A percentile compares a stretch with the other conserved stretches of the same genome.
These are phyloP conservation scores for Zele albiditarsus DNA, from an alignment of 2,888 invertebrate species.

Conservation along the genomic window DNA sequence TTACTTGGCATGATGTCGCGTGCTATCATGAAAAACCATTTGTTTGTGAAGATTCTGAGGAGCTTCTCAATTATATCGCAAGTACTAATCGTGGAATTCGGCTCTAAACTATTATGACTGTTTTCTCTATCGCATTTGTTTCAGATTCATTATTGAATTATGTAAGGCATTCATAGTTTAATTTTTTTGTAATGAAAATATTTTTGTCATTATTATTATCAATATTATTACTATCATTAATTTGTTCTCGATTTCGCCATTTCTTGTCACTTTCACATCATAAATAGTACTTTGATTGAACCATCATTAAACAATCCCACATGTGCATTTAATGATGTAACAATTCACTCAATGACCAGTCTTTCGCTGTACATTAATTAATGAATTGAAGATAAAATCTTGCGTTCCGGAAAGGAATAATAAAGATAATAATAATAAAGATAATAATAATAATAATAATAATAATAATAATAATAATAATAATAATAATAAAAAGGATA, in stretches of 20 bases:
- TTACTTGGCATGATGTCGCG: conserved; percentile 95
- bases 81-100: conserved; percentile 89
- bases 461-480: too few species aligned
- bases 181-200: background rate
- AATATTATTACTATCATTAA: background rate
- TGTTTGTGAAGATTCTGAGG: conserved; percentile 92
- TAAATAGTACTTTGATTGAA: background rate
- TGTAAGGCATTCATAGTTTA: background rate
- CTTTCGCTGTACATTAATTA: background rate
- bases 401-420: background rate
- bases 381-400: background rate
- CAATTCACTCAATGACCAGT: background rate
- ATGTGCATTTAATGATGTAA: background rate
- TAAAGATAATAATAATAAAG: too few species aligned
- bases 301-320: background rate
- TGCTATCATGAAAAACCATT: conserved; percentile 95
- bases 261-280: background rate
- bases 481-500: background rate
- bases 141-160: background rate
- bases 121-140: background rate
- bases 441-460: too few species aligned
- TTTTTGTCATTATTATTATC: too few species aligned
- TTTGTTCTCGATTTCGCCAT: background rate
- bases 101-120: conserved; percentile 76
- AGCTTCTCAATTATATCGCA: conserved; percentile 88